phyloP scores from a whole-genome alignment of 2,797 vertebrate genomes.

The Urocyon cinereoargenteus region DNA sequence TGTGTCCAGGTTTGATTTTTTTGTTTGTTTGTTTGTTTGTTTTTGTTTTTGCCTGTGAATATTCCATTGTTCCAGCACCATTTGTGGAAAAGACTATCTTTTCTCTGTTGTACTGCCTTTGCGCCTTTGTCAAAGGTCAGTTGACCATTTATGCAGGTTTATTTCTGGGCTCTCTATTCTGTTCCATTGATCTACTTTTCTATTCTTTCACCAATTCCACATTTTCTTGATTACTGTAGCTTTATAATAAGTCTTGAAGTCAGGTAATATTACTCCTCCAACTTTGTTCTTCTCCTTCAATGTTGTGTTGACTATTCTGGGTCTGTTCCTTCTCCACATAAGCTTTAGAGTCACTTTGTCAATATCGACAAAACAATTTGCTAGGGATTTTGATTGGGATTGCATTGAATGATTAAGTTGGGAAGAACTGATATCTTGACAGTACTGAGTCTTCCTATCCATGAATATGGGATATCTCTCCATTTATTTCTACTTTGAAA shows the following conservation, averaged over 20 bases:
- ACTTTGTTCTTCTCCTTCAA: background rate
- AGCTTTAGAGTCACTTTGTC: background rate
- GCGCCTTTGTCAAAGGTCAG: background rate
- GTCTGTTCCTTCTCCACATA: background rate
- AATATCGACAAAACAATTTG: background rate
- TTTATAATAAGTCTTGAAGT: background rate
- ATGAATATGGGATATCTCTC: background rate
- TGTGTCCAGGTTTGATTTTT: background rate
- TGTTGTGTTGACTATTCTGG: background rate
- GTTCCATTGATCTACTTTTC: background rate
- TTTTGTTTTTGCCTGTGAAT: background rate
- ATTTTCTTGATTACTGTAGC: background rate
- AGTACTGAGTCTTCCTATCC: background rate
- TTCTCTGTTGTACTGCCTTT: background rate
- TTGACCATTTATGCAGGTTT: background rate
- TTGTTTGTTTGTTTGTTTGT: background rate
- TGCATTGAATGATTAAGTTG: background rate
- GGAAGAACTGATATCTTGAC: background rate
- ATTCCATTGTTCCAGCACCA: background rate
- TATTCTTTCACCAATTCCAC: background rate
- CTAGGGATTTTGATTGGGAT: background rate
- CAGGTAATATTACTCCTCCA: background rate
- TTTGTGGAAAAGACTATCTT: background rate
- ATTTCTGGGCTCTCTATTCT: background rate
- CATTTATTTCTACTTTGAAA: background rate